Base-by-base conservation (phyloP, 1,140 invertebrate genomes). In the Drosophila insularis region DNA sequence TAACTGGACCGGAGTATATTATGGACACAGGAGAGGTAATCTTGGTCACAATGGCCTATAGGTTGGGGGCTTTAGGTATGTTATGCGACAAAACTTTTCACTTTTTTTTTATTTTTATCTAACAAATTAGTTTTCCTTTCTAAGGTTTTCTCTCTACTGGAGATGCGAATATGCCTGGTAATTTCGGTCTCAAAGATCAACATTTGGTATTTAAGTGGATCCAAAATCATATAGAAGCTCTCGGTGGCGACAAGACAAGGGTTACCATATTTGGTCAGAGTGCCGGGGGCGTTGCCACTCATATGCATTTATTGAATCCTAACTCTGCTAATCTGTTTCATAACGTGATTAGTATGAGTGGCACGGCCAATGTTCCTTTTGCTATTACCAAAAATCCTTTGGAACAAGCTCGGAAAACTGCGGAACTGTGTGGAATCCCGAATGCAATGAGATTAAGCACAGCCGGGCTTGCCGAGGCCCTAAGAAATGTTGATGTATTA, bases 351-450 rank as follows among this genome's bases (percentile, higher is more conserved):
- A 89, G 93, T 17, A 91, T 93, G 91, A 93, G 94, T 81, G 95
- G 95, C n/a, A 94, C 93, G 4, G 94, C 94, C 17, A 84, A 94
- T 21, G 93, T 93, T 74, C 91, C 93, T 2, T 95, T 94, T 93
- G 93, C 94, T 1, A 91, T 94, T 14, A 84, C 80, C 13, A 80
- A 93, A 23, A 82, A 92, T 23, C 90, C 93, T 3, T 87, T 93
- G 14, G 56, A 89, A 19, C 81, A 91, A 21, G 93, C 93, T 43
- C 61, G 67, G 10, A n/a, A 53, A 19, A 40, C 79, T 10, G 78
- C 77, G 1, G 35, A 72, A 59, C 35, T 74, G 68, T 70, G 90
- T 61, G 59, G 75, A 1, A 80, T 89, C 23, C 68, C 21, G 56
- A 55, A 68, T 43, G 75, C 69, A 4, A 56, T 40, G 19, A 32